Conservation (phyloP, 2,888 invertebrate genomes). For the Gibbula magus region DNA sequence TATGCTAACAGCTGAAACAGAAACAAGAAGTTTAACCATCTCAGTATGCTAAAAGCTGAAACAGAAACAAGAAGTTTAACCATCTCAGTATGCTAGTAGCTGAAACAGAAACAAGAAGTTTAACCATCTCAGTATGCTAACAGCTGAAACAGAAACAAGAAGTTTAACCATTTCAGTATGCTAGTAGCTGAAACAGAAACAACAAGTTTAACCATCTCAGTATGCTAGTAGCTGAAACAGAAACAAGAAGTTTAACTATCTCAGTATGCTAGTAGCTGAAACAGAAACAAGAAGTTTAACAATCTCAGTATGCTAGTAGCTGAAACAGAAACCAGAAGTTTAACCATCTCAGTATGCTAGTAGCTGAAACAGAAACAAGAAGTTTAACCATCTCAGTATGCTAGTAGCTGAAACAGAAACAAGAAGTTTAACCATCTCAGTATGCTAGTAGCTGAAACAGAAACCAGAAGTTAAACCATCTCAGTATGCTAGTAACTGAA, state of each 20-base stretch:
- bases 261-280: too few relatives aligned
- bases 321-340: slow-evolving; percentile 51
- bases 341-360: slow-evolving; percentile 84
- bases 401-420: too few relatives aligned
- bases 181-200: slow-evolving; percentile 47
- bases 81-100: slow-evolving; percentile 86
- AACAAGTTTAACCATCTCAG: slow-evolving; percentile 79
- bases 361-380: slow-evolving; percentile 78
- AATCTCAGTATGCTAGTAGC: slow-evolving; percentile 34
- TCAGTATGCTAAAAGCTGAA: slow-evolving; percentile 40
- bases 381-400: too few relatives aligned
- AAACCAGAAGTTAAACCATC: slow-evolving; percentile 77
- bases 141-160: too few relatives aligned
- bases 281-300: background rate
- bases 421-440: background rate
- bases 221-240: slow-evolving; percentile 84
- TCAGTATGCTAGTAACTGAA: slow-evolving; percentile 86
- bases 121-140: too few relatives aligned
- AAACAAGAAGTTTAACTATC: background rate
- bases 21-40: background rate
- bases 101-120: slow-evolving; percentile 63
- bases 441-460: slow-evolving; percentile 41
- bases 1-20: too few relatives aligned
- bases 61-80: slow-evolving; percentile 72
- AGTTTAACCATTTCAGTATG: background rate